Conservation (phyloP, 2,113 vertebrate species). For the Azemiops feae region DNA sequence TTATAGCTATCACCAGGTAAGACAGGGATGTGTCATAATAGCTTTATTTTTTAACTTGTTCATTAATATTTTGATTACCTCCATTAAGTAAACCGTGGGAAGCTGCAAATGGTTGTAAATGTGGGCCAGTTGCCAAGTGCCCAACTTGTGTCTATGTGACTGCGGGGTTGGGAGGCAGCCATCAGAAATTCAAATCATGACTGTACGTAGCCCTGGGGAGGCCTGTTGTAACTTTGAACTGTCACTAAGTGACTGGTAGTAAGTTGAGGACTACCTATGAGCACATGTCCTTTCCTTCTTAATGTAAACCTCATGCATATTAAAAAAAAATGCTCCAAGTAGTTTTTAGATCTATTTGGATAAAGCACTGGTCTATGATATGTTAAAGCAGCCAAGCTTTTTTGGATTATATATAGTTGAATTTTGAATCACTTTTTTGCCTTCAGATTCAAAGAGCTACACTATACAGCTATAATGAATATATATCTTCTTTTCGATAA, state of each 20-base stretch:
- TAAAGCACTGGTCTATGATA: not conserved
- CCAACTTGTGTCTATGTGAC: not conserved
- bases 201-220: not conserved
- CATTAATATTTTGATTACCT: not conserved
- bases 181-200: not conserved
- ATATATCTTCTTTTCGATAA: not conserved
- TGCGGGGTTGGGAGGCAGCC: not conserved
- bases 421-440: not conserved
- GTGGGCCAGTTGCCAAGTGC: not conserved
- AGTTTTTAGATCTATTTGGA: not conserved
- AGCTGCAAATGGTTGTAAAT: not conserved
- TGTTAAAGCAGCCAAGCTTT: not conserved
- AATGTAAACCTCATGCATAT: not conserved
- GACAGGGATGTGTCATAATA: not conserved
- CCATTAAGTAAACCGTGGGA: not conserved
- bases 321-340: not conserved
- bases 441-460: no score
- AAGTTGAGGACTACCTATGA: not conserved
- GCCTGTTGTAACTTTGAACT: not conserved
- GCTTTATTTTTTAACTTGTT: not conserved
- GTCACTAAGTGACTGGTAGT: not conserved
- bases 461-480: not conserved
- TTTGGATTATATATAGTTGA: not conserved
- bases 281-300: not conserved
- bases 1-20: not conserved